Conservation (phyloP, 2,113 vertebrate species). For the Festucalex cinctus region DNA sequence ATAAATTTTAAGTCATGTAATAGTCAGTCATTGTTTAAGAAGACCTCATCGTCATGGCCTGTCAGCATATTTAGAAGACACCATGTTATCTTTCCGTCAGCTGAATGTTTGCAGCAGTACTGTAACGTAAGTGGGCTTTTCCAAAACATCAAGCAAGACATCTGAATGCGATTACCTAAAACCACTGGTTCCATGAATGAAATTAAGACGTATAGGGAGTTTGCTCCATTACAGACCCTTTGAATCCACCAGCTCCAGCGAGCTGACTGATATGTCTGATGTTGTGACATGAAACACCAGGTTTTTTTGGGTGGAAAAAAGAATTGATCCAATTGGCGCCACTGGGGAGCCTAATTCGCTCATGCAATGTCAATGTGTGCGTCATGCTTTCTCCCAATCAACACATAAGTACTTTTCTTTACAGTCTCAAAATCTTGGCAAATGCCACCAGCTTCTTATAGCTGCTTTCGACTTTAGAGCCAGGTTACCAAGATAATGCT, state of each 20-base stretch:
- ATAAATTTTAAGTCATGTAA: background rate
- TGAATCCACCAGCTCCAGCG: background rate
- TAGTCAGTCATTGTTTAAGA: background rate
- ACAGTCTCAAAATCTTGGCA: background rate
- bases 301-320: background rate
- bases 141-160: slow-evolving; percentile 44
- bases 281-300: slow-evolving; percentile 1
- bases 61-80: slow-evolving; percentile 35
- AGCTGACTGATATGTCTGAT: slow-evolving; percentile 4
- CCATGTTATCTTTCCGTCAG: slow-evolving; percentile 37
- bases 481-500: background rate
- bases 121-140: slow-evolving; percentile 39
- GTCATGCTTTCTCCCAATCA: slow-evolving; percentile 1
- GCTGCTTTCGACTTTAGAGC: slow-evolving; percentile 1
- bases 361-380: background rate
- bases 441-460: no score
- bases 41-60: slow-evolving; percentile 5
- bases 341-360: background rate
- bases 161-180: slow-evolving; percentile 57
- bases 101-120: slow-evolving; percentile 56
- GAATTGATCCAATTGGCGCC: background rate
- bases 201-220: slow-evolving; percentile 44
- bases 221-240: slow-evolving; percentile 2
- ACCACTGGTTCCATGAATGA: slow-evolving; percentile 49
- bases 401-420: background rate